Evolutionary conservation across 23 tunicate genomes (phyloP).

Genomic region (Halocynthia aurantium): DNA sequence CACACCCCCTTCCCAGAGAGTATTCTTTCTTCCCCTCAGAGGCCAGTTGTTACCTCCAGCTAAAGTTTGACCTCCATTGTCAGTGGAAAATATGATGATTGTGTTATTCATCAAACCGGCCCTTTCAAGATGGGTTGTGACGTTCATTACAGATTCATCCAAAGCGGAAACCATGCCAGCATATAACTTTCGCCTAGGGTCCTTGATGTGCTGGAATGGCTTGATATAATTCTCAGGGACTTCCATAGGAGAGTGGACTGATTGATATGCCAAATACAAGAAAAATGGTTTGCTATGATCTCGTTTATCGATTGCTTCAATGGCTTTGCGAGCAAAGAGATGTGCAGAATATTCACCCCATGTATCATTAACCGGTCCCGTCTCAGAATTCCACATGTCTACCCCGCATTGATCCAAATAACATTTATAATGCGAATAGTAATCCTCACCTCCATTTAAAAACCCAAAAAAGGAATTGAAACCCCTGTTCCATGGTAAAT

Average conservation of each 20-base stretch:
- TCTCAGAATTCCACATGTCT: slow-evolving; percentile 31
- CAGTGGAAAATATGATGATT: slow-evolving; percentile 62
- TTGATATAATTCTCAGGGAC: slow-evolving; percentile 56
- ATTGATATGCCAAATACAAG: slow-evolving; percentile 72
- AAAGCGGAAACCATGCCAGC: slow-evolving; percentile 82
- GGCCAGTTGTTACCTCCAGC: slow-evolving; percentile 67
- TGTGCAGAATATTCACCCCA: slow-evolving; percentile 78
- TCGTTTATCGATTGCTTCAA: slow-evolving; percentile 50
- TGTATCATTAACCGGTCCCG: slow-evolving; percentile 57
- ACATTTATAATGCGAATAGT: slow-evolving; percentile 44
- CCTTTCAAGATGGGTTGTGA: slow-evolving; percentile 44
- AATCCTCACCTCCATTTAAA: slow-evolving; percentile 72
- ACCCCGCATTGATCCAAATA: slow-evolving; percentile 14
- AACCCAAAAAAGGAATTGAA: slow-evolving; percentile 73
- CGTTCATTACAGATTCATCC: slow-evolving; percentile 64
- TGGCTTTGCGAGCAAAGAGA: slow-evolving; percentile 47
- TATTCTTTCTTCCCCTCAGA: slow-evolving; percentile 39
- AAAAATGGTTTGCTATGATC: slow-evolving; percentile 62
- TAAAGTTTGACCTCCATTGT: slow-evolving; percentile 59
- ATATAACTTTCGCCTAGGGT: slow-evolving; percentile 14
- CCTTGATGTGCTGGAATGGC: slow-evolving; percentile 45
- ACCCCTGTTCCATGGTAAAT: slow-evolving; percentile 72
- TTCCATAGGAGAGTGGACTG: slow-evolving; percentile 82
- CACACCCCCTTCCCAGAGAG: slow-evolving; percentile 71
- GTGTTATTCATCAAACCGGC: slow-evolving; percentile 57